A percentile compares a stretch with the other conserved stretches of the same genome.
These are phyloP conservation scores for Protonemura montana DNA, from an alignment of 2,888 invertebrate genomes.

Conservation along the genomic window DNA sequence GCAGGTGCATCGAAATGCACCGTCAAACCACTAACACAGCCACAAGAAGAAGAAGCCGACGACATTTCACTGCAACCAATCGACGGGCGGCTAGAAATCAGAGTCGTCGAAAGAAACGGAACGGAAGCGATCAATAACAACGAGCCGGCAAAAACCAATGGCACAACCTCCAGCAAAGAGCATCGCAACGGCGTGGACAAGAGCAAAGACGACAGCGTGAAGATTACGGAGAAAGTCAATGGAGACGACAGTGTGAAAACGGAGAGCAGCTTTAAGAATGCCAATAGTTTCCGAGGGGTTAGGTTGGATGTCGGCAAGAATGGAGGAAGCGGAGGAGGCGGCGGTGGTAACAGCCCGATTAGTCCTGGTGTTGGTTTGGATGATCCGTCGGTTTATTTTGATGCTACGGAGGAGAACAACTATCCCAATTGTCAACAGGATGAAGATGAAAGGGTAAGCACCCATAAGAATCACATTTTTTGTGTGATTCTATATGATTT, in stretches of 20 bases:
- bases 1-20: neutral
- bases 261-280: conserved; percentile 30
- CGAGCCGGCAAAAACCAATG: conserved; percentile 54
- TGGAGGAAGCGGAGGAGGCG: conserved; percentile 39
- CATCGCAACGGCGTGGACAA: neutral
- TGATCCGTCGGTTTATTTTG: conserved; percentile 81
- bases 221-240: neutral
- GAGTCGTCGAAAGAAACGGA: conserved; percentile 63
- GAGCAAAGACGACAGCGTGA: neutral
- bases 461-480: too few species aligned
- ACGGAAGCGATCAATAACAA: conserved; percentile 54
- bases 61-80: conserved; percentile 67
- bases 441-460: conserved; percentile 26
- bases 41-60: conserved; percentile 51
- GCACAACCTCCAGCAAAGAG: conserved; percentile 58
- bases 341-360: conserved; percentile 57
- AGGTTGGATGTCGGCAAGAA: conserved; percentile 28
- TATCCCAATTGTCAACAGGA: conserved; percentile 27
- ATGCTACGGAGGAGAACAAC: conserved; percentile 73
- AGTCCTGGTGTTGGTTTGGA: conserved; percentile 70
- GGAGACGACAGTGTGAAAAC: neutral
- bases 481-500: too few species aligned
- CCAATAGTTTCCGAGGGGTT: conserved; percentile 23
- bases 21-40: conserved; percentile 39
- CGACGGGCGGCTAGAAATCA: conserved; percentile 82